phyloP scores from a whole-genome alignment of 2,113 vertebrate genomes.

The Barbus barbus region DNA sequence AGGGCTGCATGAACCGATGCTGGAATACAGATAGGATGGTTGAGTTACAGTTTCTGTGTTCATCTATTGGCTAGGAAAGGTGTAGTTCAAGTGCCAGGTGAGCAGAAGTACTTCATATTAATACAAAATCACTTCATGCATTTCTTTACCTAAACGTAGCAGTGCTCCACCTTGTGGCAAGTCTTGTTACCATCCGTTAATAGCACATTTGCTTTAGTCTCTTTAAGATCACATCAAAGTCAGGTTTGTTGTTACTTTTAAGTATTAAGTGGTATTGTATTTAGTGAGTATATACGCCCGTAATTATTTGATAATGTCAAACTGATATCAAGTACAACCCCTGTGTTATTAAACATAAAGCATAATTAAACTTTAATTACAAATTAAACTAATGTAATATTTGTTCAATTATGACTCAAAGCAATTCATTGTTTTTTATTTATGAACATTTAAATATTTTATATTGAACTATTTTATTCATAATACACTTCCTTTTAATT shows the following conservation, averaged over 20 bases:
- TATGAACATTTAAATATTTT: not conserved
- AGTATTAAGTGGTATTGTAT: not conserved
- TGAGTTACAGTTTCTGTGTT: not conserved
- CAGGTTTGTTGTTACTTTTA: not conserved
- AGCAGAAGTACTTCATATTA: not conserved
- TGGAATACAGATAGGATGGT: not conserved
- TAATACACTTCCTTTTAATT: not conserved
- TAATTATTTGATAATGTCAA: not conserved
- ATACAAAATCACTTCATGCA: not conserved
- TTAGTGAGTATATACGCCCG: not conserved
- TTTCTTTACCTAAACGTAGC: not conserved
- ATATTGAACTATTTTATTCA: not conserved
- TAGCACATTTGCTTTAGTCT: not conserved
- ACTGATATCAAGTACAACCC: not conserved
- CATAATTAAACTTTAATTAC: not conserved
- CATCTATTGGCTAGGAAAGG: not conserved
- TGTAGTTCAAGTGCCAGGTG: not conserved
- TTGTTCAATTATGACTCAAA: not conserved
- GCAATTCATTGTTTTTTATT: not conserved
- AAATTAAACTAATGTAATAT: not conserved
- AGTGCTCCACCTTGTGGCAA: not conserved
- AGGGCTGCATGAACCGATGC: not conserved
- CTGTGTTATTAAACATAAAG: not conserved
- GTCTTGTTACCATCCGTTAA: not conserved
- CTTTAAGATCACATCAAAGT: not conserved